These are phyloP conservation scores for Calephelis perditalis DNA, from an alignment of 2,888 invertebrate species.

Conservation along the genomic window DNA sequence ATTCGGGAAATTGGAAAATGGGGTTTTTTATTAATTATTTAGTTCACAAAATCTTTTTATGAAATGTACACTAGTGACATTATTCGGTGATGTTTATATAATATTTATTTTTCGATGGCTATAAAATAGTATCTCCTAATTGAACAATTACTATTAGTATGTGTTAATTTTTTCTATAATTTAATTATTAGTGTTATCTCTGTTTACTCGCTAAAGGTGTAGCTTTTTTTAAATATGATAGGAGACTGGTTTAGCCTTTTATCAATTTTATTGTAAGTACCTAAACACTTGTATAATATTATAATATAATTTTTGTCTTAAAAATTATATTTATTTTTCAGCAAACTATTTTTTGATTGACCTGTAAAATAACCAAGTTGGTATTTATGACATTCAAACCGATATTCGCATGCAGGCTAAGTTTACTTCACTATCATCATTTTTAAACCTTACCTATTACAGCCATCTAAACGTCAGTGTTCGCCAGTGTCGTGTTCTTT, in stretches of 20 bases:
- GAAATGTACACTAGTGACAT: constrained; percentile 5
- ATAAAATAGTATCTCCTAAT: not conserved
- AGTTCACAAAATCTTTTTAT: constrained; percentile 11
- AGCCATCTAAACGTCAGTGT: no score
- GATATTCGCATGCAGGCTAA: no score
- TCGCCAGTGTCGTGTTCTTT: no score
- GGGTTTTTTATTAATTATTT: not conserved
- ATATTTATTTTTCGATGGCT: constrained; percentile 7
- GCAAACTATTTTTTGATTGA: not conserved
- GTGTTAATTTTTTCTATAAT: constrained; percentile 1
- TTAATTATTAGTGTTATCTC: constrained; percentile 3
- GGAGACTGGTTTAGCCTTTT: constrained; percentile 5
- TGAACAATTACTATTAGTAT: not conserved
- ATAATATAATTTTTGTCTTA: constrained; percentile 7
- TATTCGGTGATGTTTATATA: constrained; percentile 7
- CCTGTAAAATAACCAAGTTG: no score
- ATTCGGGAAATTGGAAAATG: not conserved
- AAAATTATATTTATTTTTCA: constrained; percentile 11
- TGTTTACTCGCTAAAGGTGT: not conserved
- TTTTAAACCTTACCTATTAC: no score
- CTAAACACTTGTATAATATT: constrained; percentile 8
- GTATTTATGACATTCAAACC: no score
- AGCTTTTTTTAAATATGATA: constrained; percentile 3
- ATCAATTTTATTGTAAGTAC: constrained; percentile 5
- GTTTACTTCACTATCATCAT: no score